These are phyloP conservation scores for Drosophila trichaetosa DNA, from an alignment of 2,888 invertebrate genomes.

Conservation along the genomic window DNA sequence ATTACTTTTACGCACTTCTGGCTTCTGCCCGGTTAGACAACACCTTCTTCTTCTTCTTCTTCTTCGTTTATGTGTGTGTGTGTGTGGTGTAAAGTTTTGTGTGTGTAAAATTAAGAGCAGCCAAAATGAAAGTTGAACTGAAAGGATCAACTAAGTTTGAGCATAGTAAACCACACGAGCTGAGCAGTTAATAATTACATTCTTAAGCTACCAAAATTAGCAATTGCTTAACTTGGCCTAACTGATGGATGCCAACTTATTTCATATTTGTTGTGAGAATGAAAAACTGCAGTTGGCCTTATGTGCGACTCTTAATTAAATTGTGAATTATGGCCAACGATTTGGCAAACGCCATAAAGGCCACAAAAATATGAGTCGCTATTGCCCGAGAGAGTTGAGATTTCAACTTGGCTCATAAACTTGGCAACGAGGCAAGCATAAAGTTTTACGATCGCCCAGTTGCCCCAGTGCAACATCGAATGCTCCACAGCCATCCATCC, in stretches of 20 bases:
- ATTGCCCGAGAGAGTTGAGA: slow-evolving; percentile 28
- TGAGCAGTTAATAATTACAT: slow-evolving; percentile 5
- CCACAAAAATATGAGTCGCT: slow-evolving; percentile 77
- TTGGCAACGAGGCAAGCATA: slow-evolving; percentile 68
- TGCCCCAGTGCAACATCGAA: slow-evolving; percentile 33
- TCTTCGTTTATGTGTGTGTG: slow-evolving; percentile 10
- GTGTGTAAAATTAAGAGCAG: slow-evolving; percentile 12
- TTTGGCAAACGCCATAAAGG: slow-evolving; percentile 76
- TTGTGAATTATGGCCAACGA: slow-evolving; percentile 81
- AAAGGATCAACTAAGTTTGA: slow-evolving; percentile 5
- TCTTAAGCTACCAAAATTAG: not conserved
- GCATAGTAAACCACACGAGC: slow-evolving; percentile 3
- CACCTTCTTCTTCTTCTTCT: not conserved
- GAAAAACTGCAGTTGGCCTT: slow-evolving; percentile 48
- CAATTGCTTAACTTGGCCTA: not conserved
- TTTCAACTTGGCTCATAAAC: slow-evolving; percentile 63
- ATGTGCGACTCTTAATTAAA: slow-evolving; percentile 79
- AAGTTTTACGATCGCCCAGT: slow-evolving; percentile 66
- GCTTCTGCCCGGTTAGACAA: slow-evolving; percentile 40
- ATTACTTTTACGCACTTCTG: slow-evolving; percentile 83
- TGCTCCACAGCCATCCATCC: not conserved
- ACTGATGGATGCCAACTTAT: not conserved
- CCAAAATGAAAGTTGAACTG: slow-evolving; percentile 15
- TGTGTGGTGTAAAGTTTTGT: slow-evolving; percentile 31
- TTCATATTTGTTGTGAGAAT: not conserved